These are phyloP conservation scores for Himantopus leucocephalus DNA, from an alignment of 2,113 vertebrate genomes.

Conservation along the genomic window DNA sequence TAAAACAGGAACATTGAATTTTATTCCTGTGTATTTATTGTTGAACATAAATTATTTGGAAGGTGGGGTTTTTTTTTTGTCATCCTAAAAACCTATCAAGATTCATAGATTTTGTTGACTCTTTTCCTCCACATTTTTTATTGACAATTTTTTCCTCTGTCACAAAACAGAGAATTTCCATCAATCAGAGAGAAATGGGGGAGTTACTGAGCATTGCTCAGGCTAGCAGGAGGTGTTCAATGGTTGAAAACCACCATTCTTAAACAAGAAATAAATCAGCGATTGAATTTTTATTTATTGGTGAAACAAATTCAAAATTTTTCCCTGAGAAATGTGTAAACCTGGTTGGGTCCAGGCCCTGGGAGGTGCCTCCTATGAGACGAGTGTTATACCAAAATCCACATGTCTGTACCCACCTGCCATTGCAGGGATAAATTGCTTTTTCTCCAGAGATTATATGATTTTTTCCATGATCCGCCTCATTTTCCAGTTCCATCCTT, in stretches of 20 bases:
- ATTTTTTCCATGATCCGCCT: neutral
- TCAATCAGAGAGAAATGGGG: neutral
- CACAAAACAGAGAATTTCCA: neutral
- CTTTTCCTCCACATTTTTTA: neutral
- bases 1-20: neutral
- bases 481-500: constrained; percentile 7
- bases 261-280: neutral
- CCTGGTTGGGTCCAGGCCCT: neutral
- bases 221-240: neutral
- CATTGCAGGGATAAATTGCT: neutral
- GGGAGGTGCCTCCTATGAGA: neutral
- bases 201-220: neutral
- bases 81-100: neutral
- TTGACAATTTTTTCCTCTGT: neutral
- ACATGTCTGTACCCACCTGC: neutral
- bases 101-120: neutral
- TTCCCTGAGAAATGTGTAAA: neutral
- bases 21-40: neutral
- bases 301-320: fast-evolving
- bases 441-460: neutral
- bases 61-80: neutral
- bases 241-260: neutral
- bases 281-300: neutral
- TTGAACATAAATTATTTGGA: neutral
- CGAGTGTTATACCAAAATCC: neutral